A percentile compares a stretch with the other conserved stretches of the same genome.
Evolutionary conservation across 2,113 vertebrate species (phyloP).

Genomic region (Cisticola juncidis): DNA sequence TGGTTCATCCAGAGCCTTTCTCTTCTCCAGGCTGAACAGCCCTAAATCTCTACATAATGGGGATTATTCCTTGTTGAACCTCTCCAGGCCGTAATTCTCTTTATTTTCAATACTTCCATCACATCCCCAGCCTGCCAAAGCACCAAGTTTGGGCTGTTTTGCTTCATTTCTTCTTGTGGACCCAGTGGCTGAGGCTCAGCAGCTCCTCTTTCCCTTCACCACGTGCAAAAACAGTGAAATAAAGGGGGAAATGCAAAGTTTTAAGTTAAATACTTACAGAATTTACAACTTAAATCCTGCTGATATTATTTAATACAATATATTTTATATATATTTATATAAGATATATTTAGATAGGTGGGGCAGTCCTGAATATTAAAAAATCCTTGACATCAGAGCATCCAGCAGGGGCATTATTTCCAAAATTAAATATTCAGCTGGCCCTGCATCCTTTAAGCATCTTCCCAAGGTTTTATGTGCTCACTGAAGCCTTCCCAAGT

Average conservation of each 20-base stretch:
- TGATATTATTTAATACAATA: accelerated
- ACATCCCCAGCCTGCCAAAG: neutral
- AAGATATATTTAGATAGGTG: neutral
- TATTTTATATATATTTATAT: no score
- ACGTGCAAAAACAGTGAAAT: accelerated
- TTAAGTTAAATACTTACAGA: neutral
- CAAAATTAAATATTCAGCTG: accelerated
- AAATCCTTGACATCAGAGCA: neutral
- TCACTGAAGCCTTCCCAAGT: neutral
- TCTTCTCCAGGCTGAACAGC: neutral
- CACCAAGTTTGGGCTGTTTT: neutral
- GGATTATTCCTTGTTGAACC: neutral
- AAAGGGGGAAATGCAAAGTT: neutral
- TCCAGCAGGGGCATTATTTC: neutral
- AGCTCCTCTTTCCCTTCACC: neutral
- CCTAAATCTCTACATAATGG: neutral
- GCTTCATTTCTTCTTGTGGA: neutral
- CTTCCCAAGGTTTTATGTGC: neutral
- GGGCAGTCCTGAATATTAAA: neutral
- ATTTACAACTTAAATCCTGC: neutral
- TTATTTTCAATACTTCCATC: neutral
- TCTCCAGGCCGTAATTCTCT: neutral
- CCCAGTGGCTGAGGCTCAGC: neutral
- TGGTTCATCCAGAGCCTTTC: neutral
- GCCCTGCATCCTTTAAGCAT: neutral